These are phyloP conservation scores for Gallirallus australis DNA, from an alignment of 2,797 vertebrate genomes.

Conservation along the genomic window DNA sequence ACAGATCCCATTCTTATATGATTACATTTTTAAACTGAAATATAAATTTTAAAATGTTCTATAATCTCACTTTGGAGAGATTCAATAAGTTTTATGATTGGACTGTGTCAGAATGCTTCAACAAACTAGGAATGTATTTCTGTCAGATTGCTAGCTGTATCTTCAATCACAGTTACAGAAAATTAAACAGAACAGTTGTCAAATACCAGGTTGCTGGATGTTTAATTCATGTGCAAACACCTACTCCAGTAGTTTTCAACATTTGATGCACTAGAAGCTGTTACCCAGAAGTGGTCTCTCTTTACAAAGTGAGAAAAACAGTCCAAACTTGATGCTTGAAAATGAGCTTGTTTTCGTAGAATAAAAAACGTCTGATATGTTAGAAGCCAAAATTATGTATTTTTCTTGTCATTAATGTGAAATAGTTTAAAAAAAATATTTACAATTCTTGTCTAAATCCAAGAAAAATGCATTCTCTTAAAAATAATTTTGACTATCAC, in stretches of 20 bases:
- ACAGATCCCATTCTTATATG: neutral
- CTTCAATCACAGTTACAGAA: neutral
- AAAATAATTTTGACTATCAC: neutral
- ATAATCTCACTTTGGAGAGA: neutral
- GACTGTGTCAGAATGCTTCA: neutral
- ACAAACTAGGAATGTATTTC: neutral
- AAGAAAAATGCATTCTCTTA: neutral
- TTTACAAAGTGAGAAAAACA: neutral
- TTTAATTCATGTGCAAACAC: conserved; percentile 37
- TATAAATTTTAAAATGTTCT: neutral
- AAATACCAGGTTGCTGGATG: neutral
- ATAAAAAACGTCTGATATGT: neutral
- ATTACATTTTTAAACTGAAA: neutral
- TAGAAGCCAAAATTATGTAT: neutral
- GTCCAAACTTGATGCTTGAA: neutral
- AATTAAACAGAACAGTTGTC: conserved; percentile 29
- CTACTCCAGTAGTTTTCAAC: neutral
- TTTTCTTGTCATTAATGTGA: neutral
- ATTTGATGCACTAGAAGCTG: neutral
- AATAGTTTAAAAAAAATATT: neutral
- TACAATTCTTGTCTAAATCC: neutral
- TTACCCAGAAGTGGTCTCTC: neutral
- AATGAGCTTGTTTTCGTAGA: neutral
- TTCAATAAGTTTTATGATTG: neutral
- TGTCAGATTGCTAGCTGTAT: neutral